Conservation (phyloP, 2,797 vertebrate species). For the Chrysocyon brachyurus region DNA sequence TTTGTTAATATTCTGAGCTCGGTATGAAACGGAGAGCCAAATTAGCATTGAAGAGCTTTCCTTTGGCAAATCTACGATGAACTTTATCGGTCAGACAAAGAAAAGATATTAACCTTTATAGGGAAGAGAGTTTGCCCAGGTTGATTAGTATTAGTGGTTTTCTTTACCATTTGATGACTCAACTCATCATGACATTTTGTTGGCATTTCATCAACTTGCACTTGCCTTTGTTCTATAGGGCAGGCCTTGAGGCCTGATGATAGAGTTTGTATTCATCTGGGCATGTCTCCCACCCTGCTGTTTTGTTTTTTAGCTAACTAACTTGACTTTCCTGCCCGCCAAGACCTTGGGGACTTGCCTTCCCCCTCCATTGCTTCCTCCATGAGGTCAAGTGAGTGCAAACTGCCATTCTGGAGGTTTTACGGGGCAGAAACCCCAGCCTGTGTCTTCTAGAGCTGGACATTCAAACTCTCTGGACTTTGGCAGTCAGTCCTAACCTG, state of each 20-base stretch:
- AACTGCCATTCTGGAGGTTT: constrained; percentile 39
- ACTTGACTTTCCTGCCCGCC: constrained; percentile 61
- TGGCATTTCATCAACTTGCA: not conserved
- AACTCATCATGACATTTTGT: constrained; percentile 14
- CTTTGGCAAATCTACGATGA: constrained; percentile 11
- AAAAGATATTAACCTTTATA: not conserved
- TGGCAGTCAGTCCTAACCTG: not conserved
- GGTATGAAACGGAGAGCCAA: constrained; percentile 47
- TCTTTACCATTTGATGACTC: constrained; percentile 65
- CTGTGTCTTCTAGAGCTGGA: not conserved
- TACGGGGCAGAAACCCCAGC: not conserved
- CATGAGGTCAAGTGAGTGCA: not conserved
- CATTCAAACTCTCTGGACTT: not conserved
- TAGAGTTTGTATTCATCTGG: constrained; percentile 25
- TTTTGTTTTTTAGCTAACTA: constrained; percentile 12
- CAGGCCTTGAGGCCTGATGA: constrained; percentile 40
- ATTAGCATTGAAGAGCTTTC: constrained; percentile 55
- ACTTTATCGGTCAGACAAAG: constrained; percentile 34
- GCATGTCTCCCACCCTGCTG: not conserved
- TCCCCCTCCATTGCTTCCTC: not conserved
- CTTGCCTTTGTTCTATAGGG: constrained; percentile 20
- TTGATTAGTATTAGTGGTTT: constrained; percentile 2
- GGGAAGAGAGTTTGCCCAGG: not conserved
- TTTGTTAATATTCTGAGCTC: constrained; percentile 71
- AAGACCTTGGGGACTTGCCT: not conserved